Evolutionary conservation across 2,888 invertebrate species (phyloP).

Genomic region (Trichacis sp.): DNA sequence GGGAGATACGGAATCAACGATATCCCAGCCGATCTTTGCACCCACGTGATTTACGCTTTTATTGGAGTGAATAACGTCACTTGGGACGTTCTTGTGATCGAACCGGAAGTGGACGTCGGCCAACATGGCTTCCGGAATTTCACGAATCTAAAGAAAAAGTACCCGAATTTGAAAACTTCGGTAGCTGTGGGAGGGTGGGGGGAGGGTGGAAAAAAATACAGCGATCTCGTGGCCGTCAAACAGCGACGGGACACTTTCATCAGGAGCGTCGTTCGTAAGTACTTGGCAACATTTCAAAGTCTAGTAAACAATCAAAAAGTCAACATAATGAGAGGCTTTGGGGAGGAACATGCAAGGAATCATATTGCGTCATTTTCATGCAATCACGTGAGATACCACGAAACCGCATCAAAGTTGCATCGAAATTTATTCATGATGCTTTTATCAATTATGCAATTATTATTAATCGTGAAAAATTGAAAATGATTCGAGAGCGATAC

Average conservation of each 20-base stretch:
- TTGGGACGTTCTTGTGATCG: conserved; percentile 83
- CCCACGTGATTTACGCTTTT: conserved; percentile 90
- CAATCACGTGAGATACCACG: too few species aligned
- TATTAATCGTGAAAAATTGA: too few species aligned
- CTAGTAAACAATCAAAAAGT: too few species aligned
- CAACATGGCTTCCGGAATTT: conserved; percentile 84
- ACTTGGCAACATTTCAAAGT: too few species aligned
- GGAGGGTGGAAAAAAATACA: conserved; percentile 90
- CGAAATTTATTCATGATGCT: too few species aligned
- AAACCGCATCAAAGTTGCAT: too few species aligned
- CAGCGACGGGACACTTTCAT: conserved; percentile 79
- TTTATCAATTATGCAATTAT: too few species aligned
- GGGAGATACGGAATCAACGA: conserved; percentile 88
- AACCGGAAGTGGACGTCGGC: conserved; percentile 83
- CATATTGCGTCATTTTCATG: too few species aligned
- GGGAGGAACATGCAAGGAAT: too few species aligned
- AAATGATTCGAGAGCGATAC: too few species aligned
- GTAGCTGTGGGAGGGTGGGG: conserved; percentile 93
- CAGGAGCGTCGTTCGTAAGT: conserved; percentile 79
- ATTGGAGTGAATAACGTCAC: conserved; percentile 85
- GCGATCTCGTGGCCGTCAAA: conserved; percentile 81
- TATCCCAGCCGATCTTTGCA: conserved; percentile 85
- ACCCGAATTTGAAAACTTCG: conserved; percentile 81
- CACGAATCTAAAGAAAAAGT: conserved; percentile 77
- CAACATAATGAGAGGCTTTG: too few species aligned